Evolutionary conservation across 2,888 invertebrate genomes (phyloP).

Genomic region (Escarpia spicata): DNA sequence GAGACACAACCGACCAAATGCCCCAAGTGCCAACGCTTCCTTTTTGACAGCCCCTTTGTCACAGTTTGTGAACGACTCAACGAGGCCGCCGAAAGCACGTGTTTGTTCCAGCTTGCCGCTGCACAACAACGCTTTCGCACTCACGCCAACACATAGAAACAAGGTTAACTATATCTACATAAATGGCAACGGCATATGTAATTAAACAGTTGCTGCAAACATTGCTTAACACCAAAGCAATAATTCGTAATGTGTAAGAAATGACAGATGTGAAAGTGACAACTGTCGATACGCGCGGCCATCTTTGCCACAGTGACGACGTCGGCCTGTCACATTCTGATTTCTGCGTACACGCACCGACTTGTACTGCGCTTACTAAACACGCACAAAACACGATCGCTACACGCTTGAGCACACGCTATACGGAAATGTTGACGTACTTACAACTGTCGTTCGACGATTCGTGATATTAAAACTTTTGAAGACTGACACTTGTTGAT

Average conservation of each 20-base stretch:
- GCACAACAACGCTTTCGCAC: neutral
- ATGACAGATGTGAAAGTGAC: neutral
- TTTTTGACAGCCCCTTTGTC: neutral
- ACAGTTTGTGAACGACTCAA: neutral
- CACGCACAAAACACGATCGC: slow-evolving; percentile 3
- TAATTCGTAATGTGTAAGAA: neutral
- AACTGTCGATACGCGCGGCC: neutral
- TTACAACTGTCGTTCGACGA: slow-evolving; percentile 16
- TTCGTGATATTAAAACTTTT: neutral
- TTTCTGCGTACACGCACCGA: slow-evolving; percentile 6
- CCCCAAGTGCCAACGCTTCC: neutral
- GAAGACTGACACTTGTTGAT: slow-evolving; percentile 16
- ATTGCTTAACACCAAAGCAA: neutral
- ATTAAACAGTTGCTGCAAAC: neutral
- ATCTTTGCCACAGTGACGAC: neutral
- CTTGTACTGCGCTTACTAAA: neutral
- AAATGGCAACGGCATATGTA: neutral
- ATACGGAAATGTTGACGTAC: neutral
- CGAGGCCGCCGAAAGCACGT: neutral
- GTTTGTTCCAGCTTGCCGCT: neutral
- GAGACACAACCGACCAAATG: neutral
- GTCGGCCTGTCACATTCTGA: neutral
- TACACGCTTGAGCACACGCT: neutral
- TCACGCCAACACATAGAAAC: neutral
- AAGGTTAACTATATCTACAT: neutral